Conservation (phyloP, 2,113 vertebrate species). For the Cinclus cinclus region DNA sequence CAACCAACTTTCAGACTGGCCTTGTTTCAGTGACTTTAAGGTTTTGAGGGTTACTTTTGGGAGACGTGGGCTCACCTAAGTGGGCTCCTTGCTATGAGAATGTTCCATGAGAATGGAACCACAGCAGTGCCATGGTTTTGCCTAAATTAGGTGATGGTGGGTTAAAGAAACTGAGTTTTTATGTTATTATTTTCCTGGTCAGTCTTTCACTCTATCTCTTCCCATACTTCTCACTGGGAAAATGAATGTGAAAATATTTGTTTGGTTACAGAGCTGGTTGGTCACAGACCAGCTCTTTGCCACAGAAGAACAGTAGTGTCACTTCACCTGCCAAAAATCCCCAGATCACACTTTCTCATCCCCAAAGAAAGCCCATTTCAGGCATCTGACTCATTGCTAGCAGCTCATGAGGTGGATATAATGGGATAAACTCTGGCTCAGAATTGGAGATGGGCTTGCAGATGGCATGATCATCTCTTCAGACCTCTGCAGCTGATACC, state of each 20-base stretch:
- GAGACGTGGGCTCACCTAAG: fast-evolving
- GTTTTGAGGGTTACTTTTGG: background rate
- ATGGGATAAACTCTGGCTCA: background rate
- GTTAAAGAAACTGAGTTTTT: background rate
- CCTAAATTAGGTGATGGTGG: too few relatives aligned
- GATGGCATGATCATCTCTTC: background rate
- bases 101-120: background rate
- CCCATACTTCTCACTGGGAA: background rate
- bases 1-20: background rate
- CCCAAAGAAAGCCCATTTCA: background rate
- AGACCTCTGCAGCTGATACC: background rate
- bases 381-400: background rate
- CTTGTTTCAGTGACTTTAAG: background rate
- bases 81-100: background rate
- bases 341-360: background rate
- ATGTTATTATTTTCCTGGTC: background rate
- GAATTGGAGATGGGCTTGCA: background rate
- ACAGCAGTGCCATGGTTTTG: background rate
- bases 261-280: background rate
- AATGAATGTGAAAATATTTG: background rate
- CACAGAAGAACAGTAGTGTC: background rate
- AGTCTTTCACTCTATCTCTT: background rate
- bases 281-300: background rate
- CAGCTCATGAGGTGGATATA: background rate
- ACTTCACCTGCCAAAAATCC: background rate